Conservation (phyloP, 2,888 invertebrate genomes). For the Apamea epomidion region DNA sequence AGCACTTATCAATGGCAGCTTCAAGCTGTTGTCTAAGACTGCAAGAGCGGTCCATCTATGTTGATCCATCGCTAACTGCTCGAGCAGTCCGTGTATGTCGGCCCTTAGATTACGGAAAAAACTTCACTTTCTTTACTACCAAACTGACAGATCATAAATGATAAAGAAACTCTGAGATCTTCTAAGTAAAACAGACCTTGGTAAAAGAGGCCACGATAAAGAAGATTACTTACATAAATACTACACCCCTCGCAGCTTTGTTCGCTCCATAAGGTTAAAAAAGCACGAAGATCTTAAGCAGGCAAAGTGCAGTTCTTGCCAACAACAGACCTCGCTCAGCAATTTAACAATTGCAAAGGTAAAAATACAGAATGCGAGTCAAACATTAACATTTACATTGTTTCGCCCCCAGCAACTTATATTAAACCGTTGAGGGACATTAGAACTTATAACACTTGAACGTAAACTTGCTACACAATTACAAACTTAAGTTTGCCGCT, state of each 20-base stretch:
- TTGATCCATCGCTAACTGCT: too few relatives aligned
- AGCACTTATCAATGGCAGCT: too few relatives aligned
- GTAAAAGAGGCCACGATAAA: conserved; percentile 1
- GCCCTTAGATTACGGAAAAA: neutral
- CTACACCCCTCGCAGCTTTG: conserved; percentile 34
- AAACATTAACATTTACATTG: conserved; percentile 88
- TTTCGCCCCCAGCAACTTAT: conserved; percentile 84
- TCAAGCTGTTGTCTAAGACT: too few relatives aligned
- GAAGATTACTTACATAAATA: conserved; percentile 29
- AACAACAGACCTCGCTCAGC: conserved; percentile 57
- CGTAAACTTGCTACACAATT: conserved; percentile 84
- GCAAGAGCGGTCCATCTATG: too few relatives aligned
- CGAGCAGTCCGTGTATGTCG: too few relatives aligned
- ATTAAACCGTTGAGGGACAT: conserved; percentile 87
- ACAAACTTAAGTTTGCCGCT: conserved; percentile 72
- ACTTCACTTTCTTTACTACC: neutral
- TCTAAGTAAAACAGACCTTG: neutral
- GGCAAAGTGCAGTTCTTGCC: conserved; percentile 52
- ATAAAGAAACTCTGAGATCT: neutral
- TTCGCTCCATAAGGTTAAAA: conserved; percentile 48
- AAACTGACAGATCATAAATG: neutral
- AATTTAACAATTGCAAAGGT: conserved; percentile 76
- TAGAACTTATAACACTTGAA: conserved; percentile 88
- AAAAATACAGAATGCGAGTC: conserved; percentile 81
- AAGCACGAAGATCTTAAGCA: conserved; percentile 51